These are phyloP conservation scores for Tachyglossus aculeatus DNA, from an alignment of 2,797 vertebrate species.

Conservation along the genomic window DNA sequence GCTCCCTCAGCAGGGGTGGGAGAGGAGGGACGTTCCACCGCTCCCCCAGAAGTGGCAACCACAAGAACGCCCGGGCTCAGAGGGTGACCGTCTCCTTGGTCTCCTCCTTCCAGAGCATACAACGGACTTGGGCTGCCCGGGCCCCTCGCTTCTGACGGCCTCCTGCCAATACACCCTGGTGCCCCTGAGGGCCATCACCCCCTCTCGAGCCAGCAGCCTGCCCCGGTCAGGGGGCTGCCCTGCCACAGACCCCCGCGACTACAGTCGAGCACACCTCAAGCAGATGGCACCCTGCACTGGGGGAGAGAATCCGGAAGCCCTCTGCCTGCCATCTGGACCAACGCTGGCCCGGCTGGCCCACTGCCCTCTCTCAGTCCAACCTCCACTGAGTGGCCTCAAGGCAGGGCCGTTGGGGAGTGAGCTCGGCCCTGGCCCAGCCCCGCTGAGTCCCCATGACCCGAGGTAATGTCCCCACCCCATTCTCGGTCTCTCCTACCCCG, in stretches of 20 bases:
- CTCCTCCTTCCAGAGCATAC: conserved; percentile 84
- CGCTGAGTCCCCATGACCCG: not conserved
- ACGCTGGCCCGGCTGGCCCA: too few relatives aligned
- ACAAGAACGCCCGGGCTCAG: conserved; percentile 20
- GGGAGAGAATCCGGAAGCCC: too few relatives aligned
- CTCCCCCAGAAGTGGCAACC: not conserved
- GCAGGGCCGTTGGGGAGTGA: too few relatives aligned
- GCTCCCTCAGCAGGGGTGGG: not conserved
- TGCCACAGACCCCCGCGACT: conserved; percentile 73
- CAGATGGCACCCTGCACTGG: conserved; percentile 73
- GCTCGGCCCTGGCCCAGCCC: too few relatives aligned
- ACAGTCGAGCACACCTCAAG: conserved; percentile 74
- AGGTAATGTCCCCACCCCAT: not conserved
- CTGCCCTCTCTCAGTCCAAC: not conserved
- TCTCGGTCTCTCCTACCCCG: too few relatives aligned
- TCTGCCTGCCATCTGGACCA: too few relatives aligned
- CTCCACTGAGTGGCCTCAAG: rapidly evolving
- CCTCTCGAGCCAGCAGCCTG: conserved; percentile 72
- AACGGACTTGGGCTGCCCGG: conserved; percentile 87
- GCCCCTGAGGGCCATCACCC: conserved; percentile 84
- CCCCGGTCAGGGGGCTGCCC: conserved; percentile 74
- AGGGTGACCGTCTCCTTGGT: not conserved
- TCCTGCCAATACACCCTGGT: conserved; percentile 98
- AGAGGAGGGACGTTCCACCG: not conserved
- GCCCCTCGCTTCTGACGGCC: conserved; percentile 80